phyloP scores from a whole-genome alignment of 2,888 invertebrate species.

The Cotesia congregata region DNA sequence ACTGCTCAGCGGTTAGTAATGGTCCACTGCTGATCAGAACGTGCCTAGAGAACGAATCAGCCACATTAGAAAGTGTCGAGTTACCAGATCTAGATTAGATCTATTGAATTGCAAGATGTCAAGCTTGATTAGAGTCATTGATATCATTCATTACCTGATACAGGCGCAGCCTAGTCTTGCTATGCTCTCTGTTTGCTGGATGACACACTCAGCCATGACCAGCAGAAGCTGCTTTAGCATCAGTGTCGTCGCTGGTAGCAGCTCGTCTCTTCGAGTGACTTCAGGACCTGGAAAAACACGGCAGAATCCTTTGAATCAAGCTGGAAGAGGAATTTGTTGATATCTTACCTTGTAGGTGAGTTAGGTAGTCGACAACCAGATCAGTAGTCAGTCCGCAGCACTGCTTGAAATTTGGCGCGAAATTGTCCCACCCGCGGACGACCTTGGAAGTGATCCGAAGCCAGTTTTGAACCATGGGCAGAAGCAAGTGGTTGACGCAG shows the following conservation, averaged over 20 bases:
- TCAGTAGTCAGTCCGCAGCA: conserved; percentile 95
- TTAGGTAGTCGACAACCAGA: conserved; percentile 87
- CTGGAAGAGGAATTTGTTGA: not conserved
- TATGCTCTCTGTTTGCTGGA: conserved; percentile 90
- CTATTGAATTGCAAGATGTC: conserved; percentile 52
- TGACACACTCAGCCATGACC: conserved; percentile 91
- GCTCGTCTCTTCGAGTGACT: conserved; percentile 57
- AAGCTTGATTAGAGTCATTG: conserved; percentile 67
- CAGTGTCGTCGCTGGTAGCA: conserved; percentile 74
- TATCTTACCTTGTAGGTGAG: conserved; percentile 79
- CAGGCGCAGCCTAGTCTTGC: conserved; percentile 94
- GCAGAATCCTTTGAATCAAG: conserved; percentile 22
- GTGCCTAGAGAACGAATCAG: conserved; percentile 72
- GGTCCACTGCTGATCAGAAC: conserved; percentile 87
- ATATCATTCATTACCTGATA: conserved; percentile 73
- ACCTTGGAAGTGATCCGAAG: conserved; percentile 80
- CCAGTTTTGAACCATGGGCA: conserved; percentile 96
- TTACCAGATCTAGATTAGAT: not conserved
- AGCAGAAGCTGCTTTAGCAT: conserved; percentile 88
- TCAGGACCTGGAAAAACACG: conserved; percentile 55
- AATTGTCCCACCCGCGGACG: conserved; percentile 80
- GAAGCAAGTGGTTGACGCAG: conserved; percentile 90
- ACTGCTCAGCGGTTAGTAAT: conserved; percentile 85
- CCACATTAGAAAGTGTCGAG: not conserved
- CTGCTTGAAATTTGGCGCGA: conserved; percentile 93